These are phyloP conservation scores for Pocillopora grandis DNA, from an alignment of 92 coral and sea anemone species.

Conservation along the genomic window DNA sequence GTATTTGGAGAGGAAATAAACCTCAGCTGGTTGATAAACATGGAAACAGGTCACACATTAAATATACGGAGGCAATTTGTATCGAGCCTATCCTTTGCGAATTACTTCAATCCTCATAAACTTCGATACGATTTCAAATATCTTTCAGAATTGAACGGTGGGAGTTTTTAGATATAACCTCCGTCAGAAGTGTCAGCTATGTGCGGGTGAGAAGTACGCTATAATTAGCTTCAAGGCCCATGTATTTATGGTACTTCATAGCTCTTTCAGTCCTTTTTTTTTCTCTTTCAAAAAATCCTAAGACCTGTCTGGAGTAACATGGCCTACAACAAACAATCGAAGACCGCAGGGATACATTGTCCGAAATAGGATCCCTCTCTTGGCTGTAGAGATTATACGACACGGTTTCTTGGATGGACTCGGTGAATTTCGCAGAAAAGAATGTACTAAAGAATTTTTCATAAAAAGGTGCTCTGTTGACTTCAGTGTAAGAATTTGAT, in stretches of 20 bases:
- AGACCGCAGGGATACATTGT: too few species aligned
- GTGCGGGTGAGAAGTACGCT: too few species aligned
- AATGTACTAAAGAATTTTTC: neutral
- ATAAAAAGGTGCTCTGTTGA: neutral
- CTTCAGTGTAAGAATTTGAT: slow-evolving; percentile 6
- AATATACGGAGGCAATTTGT: neutral
- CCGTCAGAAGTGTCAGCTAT: too few species aligned
- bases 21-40: slow-evolving; percentile 6
- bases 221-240: too few species aligned
- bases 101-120: neutral
- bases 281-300: too few species aligned
- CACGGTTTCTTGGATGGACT: neutral
- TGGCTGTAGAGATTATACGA: neutral
- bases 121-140: neutral
- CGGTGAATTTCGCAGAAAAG: neutral
- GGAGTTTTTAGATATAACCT: too few species aligned
- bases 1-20: slow-evolving; percentile 19
- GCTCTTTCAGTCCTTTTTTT: too few species aligned
- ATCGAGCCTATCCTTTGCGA: neutral
- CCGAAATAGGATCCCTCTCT: neutral
- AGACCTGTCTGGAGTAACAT: too few species aligned
- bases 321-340: too few species aligned
- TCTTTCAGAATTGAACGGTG: too few species aligned
- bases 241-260: too few species aligned
- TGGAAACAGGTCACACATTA: neutral